Conservation (phyloP, 2,797 vertebrate genomes). For the Xenentodon cancila region DNA sequence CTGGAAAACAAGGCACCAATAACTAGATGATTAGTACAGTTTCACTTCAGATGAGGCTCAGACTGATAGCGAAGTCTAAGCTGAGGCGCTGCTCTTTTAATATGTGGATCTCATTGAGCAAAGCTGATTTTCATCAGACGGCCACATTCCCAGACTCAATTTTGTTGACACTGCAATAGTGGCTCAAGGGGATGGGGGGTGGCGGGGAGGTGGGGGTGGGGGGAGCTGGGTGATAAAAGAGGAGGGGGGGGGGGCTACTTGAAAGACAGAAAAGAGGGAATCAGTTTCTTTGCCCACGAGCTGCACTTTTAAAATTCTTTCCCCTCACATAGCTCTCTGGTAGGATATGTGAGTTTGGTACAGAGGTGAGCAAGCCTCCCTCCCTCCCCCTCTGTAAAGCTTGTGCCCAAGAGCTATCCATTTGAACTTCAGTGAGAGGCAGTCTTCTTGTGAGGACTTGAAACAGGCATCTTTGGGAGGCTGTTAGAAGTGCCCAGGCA, state of each 20-base stretch:
- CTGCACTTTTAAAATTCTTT: constrained; percentile 65
- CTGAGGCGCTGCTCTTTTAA: constrained; percentile 44
- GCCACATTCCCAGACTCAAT: constrained; percentile 56
- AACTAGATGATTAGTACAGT: constrained; percentile 58
- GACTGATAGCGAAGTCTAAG: constrained; percentile 49
- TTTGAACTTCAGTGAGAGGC: constrained; percentile 83
- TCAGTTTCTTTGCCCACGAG: constrained; percentile 72
- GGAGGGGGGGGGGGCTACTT: constrained; percentile 47
- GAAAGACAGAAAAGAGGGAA: constrained; percentile 65
- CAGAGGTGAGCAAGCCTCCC: constrained; percentile 68
- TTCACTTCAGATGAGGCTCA: constrained; percentile 41
- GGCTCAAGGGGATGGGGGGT: constrained; percentile 50
- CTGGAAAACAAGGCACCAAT: constrained; percentile 62
- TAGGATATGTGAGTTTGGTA: constrained; percentile 73
- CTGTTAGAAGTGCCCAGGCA: constrained; percentile 80
- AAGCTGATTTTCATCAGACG: constrained; percentile 63
- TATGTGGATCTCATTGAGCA: constrained; percentile 54
- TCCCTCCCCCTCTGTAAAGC: constrained; percentile 58
- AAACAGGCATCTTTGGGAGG: constrained; percentile 77
- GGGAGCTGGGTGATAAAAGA: constrained; percentile 52
- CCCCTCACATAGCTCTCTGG: constrained; percentile 59
- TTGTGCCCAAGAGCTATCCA: constrained; percentile 81
- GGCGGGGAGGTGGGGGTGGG: constrained; percentile 20
- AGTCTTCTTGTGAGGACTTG: constrained; percentile 82
- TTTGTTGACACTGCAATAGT: constrained; percentile 75